A percentile compares a stretch with the other conserved stretches of the same genome.
Evolutionary conservation across 2,888 invertebrate genomes (phyloP).

Genomic region (Pherbina coryleti): DNA sequence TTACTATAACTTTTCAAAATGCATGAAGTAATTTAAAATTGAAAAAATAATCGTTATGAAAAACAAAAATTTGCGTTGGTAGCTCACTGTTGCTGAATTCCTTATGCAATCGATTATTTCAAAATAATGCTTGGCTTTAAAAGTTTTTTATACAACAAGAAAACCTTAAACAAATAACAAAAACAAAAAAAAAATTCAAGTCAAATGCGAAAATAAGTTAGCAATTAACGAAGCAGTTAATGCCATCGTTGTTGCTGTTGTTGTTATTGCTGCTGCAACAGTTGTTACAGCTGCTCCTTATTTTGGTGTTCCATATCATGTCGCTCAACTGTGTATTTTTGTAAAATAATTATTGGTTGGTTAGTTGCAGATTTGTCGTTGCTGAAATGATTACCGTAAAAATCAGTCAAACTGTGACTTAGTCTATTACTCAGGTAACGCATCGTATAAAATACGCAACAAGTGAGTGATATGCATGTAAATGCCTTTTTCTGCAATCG

Average conservation of each 20-base stretch:
- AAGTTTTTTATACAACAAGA: background rate
- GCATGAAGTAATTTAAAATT: too few relatives aligned
- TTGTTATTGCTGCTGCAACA: background rate
- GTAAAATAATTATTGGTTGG: background rate
- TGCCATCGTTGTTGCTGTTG: background rate
- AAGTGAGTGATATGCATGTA: background rate
- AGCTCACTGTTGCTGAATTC: background rate
- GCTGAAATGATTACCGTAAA: background rate
- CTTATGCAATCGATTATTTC: constrained; percentile 3
- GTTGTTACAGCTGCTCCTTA: background rate
- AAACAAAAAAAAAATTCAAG: background rate
- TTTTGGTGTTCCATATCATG: background rate
- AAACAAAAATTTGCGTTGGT: background rate
- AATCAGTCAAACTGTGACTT: background rate
- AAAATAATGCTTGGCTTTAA: background rate
- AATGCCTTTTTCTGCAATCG: background rate
- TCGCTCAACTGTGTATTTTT: background rate
- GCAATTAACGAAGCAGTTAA: constrained; percentile 13
- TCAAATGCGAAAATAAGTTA: background rate
- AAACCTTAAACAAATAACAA: background rate
- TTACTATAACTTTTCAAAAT: too few relatives aligned
- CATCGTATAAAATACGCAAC: background rate
- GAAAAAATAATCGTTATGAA: background rate
- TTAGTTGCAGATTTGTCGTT: background rate
- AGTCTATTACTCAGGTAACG: background rate